phyloP scores from a whole-genome alignment of 2,888 invertebrate species.

The Icerya purchasi region DNA sequence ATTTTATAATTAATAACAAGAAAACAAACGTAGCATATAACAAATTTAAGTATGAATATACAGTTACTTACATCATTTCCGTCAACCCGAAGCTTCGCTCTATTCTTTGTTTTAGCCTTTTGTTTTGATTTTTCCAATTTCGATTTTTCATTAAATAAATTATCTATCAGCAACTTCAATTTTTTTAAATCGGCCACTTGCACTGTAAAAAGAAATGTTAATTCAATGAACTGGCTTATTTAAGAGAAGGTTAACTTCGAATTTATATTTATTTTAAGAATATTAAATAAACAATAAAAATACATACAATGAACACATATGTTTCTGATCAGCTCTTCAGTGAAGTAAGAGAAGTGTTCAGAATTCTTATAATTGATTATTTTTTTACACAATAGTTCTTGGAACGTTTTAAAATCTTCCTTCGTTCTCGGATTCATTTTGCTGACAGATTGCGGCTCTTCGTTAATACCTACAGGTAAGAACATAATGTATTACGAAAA shows the following conservation, averaged over 20 bases:
- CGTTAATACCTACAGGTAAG: conserved; percentile 5
- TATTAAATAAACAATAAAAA: not conserved
- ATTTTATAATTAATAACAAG: too few relatives aligned
- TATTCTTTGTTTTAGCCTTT: conserved; percentile 33
- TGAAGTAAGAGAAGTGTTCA: conserved; percentile 18
- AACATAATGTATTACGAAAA: too few relatives aligned
- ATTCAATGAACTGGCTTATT: too few relatives aligned
- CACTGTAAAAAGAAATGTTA: conserved; percentile 43
- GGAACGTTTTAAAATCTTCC: conserved; percentile 19
- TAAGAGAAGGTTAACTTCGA: too few relatives aligned
- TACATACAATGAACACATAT: conserved; percentile 54
- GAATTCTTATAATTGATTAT: conserved; percentile 19
- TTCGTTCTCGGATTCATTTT: conserved; percentile 17
- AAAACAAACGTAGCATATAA: too few relatives aligned
- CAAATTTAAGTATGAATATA: too few relatives aligned
- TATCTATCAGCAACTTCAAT: conserved; percentile 62
- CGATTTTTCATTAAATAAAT: conserved; percentile 65
- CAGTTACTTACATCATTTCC: conserved; percentile 13
- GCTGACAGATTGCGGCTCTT: conserved; percentile 13
- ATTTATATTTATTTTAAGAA: not conserved
- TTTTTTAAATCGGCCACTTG: conserved; percentile 57
- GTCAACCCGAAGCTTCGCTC: conserved; percentile 15
- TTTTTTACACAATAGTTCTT: conserved; percentile 18
- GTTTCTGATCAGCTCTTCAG: conserved; percentile 44
- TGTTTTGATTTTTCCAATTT: conserved; percentile 70